Percentiles rank a stretch among this genome's conserved stretches.
Conservation (phyloP, 2,888 invertebrate species). For the Pyrrhosoma nymphula region DNA sequence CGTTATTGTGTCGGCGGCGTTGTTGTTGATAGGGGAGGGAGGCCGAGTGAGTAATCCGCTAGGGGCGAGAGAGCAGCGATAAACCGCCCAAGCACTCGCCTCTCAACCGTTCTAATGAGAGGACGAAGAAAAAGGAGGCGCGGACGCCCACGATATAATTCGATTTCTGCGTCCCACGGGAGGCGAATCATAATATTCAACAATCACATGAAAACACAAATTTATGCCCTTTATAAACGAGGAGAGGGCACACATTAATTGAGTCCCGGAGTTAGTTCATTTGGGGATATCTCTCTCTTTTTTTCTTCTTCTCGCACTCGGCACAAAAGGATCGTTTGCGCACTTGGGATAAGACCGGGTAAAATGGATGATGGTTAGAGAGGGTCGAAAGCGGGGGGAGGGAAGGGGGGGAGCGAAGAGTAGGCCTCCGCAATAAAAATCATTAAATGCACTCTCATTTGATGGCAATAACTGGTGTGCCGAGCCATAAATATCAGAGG, state of each 20-base stretch:
- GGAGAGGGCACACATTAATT: neutral
- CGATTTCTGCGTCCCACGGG: slow-evolving; percentile 26
- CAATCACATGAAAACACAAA: slow-evolving; percentile 30
- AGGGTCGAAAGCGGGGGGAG: neutral
- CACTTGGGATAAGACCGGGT: neutral
- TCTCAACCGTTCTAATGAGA: neutral
- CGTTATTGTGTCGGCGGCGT: neutral
- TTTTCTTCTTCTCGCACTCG: neutral
- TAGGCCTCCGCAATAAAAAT: slow-evolving; percentile 19
- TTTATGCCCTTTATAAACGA: slow-evolving; percentile 36
- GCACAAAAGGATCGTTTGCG: neutral
- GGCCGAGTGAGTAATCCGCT: slow-evolving; percentile 4
- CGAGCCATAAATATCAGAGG: slow-evolving; percentile 44
- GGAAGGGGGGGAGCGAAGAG: neutral
- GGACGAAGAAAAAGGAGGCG: neutral
- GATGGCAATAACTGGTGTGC: slow-evolving; percentile 38
- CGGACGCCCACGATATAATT: slow-evolving; percentile 12
- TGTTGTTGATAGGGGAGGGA: neutral
- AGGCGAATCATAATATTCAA: slow-evolving; percentile 39
- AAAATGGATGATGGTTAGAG: neutral
- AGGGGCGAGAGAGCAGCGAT: neutral
- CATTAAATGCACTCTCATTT: slow-evolving; percentile 36
- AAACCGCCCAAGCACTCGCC: neutral
- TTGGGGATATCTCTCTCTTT: neutral
- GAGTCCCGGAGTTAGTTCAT: slow-evolving; percentile 15